Base-by-base conservation (phyloP, 2,113 vertebrate genomes). In the Corythoichthys intestinalis region DNA sequence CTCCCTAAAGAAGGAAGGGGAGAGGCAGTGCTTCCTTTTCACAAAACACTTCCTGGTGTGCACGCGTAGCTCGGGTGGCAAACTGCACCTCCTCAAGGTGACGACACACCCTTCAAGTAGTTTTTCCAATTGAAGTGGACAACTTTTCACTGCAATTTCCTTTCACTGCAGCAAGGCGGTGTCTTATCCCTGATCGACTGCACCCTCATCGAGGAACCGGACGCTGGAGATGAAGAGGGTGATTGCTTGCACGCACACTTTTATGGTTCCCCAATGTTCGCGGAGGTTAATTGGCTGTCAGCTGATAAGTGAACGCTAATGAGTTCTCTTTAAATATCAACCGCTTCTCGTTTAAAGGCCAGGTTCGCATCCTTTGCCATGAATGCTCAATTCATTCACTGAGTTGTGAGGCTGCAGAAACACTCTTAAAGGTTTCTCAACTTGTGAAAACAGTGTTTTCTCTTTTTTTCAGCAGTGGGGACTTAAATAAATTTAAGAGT, bases 11-110 rank as follows among this genome's bases (percentile, higher is more conserved):
- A 98, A 97, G 87, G 97, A 99, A 92, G 96, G 96, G 71, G 97
- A 99, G 83, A 92, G 97, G 20, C 97, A 99, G 79, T 99, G 97
- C 83, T 99, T 99, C 90, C 93, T 98, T 74, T 98, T 98, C 85
- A 98, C 97, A 79, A 99, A 98, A 74, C 97, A 99, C 90, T 98
- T 98, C 72, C 92, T 99, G 59, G 94, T 98, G 82, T 99, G 97
- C 87, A 99, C 97, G 6, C 94, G 97, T 84, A 99, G 97, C 88
- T 99, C 97, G 9, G 97, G 97, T 74, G 97, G 97, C 77, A 99
- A 99, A 80, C 90, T 99, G 41, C 97, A 99, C 88, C 93, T 98
- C 56, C 95, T 98, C 41, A 99, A 98, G 94, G 97, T 96, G 92
- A 65, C 12, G 34, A 4, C 41, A 44, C 41, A 49, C 53, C 49